Conservation (phyloP, 2,888 invertebrate species). For the Lasioglossum figueresi region DNA sequence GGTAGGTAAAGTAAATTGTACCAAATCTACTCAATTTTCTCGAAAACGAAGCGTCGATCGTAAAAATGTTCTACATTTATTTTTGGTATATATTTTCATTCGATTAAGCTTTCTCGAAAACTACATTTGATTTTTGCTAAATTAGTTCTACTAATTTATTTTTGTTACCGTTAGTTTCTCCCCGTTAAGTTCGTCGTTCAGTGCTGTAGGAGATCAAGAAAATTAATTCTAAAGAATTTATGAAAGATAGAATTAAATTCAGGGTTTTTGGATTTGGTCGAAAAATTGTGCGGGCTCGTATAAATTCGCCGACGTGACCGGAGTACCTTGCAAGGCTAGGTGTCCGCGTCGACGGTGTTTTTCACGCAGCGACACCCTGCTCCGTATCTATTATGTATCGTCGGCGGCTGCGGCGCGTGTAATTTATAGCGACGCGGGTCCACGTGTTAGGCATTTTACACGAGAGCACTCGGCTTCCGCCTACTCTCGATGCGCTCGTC, state of each 20-base stretch:
- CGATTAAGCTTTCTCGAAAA: too few species aligned
- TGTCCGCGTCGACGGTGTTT: not conserved
- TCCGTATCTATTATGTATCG: conserved; percentile 42
- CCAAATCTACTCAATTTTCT: too few species aligned
- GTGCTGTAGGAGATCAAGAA: not conserved
- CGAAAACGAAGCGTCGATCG: too few species aligned
- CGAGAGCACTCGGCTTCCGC: conserved; percentile 41
- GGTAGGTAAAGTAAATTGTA: too few species aligned
- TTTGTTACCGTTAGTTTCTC: too few species aligned
- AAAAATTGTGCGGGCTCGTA: not conserved
- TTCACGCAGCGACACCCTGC: conserved; percentile 28
- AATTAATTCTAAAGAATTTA: not conserved
- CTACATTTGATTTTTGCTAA: too few species aligned
- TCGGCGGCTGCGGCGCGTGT: conserved; percentile 25
- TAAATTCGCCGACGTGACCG: not conserved
- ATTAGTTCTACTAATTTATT: too few species aligned
- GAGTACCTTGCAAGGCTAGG: not conserved
- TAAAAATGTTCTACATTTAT: too few species aligned
- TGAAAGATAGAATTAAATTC: not conserved
- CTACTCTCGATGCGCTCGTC: conserved; percentile 47
- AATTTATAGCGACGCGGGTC: conserved; percentile 46
- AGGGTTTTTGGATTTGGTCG: not conserved
- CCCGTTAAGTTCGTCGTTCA: too few species aligned
- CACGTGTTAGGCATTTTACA: conserved; percentile 46
- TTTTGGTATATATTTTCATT: too few species aligned